Percentiles rank a stretch among this genome's conserved stretches.
These are phyloP conservation scores for Ypsolopha scabrella DNA, from an alignment of 2,888 invertebrate species.

Conservation along the genomic window DNA sequence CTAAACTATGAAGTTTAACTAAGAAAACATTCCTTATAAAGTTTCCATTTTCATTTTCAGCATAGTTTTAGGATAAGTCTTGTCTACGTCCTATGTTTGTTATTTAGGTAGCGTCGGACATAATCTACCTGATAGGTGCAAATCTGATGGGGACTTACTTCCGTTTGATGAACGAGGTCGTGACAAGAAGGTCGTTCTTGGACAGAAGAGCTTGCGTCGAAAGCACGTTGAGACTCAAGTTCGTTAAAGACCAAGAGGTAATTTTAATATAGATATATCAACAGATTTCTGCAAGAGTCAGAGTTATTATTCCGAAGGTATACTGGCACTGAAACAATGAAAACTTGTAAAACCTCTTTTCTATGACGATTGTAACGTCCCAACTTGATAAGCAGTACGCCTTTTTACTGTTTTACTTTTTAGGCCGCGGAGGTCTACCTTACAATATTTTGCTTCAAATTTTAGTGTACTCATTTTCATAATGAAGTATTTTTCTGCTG, in stretches of 20 bases:
- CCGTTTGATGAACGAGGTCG: conserved; percentile 88
- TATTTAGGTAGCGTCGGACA: conserved; percentile 77
- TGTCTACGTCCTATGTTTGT: conserved; percentile 7
- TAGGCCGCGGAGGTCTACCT: neutral
- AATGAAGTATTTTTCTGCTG: no score
- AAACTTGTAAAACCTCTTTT: neutral
- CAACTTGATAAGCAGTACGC: neutral
- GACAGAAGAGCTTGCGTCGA: conserved; percentile 89
- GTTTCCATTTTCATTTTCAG: no score
- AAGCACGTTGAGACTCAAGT: conserved; percentile 83
- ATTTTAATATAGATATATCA: conserved; percentile 4
- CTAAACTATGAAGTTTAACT: no score
- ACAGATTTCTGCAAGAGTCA: no score
- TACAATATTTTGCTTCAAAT: neutral
- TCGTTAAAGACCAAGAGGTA: conserved; percentile 87
- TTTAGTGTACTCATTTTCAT: neutral
- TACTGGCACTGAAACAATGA: no score
- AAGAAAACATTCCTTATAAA: no score
- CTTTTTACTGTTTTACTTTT: neutral
- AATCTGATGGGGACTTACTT: conserved; percentile 90
- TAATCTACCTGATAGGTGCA: conserved; percentile 78
- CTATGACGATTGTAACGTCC: neutral
- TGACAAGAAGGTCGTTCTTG: conserved; percentile 87
- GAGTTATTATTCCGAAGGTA: no score
- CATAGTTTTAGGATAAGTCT: no score